Percentiles rank a stretch among this genome's conserved stretches.
phyloP scores from a whole-genome alignment of 2,888 invertebrate species.

The Drosophila longiperda region DNA sequence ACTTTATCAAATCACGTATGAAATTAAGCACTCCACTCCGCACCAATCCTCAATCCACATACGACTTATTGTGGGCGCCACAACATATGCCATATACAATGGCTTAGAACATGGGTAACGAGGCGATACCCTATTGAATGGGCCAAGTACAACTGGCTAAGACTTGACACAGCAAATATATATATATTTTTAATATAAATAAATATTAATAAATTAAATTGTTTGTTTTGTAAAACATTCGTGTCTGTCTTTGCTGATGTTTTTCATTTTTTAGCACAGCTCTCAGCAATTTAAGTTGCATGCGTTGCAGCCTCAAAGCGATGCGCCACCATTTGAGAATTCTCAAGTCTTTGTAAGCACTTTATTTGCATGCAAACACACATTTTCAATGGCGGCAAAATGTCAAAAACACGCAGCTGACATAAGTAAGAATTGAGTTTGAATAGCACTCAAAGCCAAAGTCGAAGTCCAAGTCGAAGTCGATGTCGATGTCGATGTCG shows the following conservation, averaged over 20 bases:
- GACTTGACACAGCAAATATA: background rate
- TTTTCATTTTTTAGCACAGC: conserved; percentile 32
- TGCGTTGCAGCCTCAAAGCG: conserved; percentile 41
- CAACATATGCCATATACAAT: conserved; percentile 12
- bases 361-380: conserved; percentile 39
- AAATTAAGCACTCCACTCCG: conserved; percentile 11
- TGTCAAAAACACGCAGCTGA: conserved; percentile 47
- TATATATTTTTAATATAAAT: background rate
- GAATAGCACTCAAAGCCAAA: conserved; percentile 14
- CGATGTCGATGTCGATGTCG: conserved; percentile 1
- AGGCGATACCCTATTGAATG: background rate
- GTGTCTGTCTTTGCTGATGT: background rate
- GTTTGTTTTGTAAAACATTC: background rate
- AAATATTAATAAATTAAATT: background rate
- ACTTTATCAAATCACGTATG: conserved; percentile 46
- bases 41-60: background rate
- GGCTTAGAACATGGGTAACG: conserved; percentile 5
- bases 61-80: conserved; percentile 27
- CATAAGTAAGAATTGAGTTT: conserved; percentile 47
- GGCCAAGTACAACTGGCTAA: background rate
- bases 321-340: conserved; percentile 33
- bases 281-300: conserved; percentile 25
- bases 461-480: conserved; percentile 1
- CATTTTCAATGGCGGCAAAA: conserved; percentile 56
- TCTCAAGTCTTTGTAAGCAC: conserved; percentile 25